Evolutionary conservation across 2,797 vertebrate species (phyloP).

Genomic region (Acropternis orthonyx): DNA sequence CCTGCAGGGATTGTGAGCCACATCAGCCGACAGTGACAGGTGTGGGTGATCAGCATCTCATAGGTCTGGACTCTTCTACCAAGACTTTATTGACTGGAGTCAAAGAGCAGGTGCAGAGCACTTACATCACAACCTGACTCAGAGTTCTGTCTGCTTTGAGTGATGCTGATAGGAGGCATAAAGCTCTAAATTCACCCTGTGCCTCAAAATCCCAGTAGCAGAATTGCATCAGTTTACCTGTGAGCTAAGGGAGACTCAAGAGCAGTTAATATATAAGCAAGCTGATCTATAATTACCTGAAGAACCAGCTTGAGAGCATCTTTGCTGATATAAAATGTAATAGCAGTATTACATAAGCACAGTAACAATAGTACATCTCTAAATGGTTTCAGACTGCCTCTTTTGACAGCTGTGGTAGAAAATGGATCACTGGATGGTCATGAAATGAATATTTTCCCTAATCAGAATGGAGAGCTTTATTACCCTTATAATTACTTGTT

Average conservation of each 20-base stretch:
- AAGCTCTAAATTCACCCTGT: background rate
- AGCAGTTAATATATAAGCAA: background rate
- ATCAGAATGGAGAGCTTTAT: slow-evolving; percentile 71
- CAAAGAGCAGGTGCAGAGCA: background rate
- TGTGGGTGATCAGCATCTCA: background rate
- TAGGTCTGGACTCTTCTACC: background rate
- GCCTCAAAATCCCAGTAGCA: background rate
- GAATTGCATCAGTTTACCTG: background rate
- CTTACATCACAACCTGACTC: background rate
- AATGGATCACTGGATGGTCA: slow-evolving; percentile 61
- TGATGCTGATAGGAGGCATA: background rate
- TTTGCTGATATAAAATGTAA: slow-evolving; percentile 16
- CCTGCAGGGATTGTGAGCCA: background rate
- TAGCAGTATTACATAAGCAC: background rate
- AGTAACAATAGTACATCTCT: background rate
- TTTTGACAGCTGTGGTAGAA: slow-evolving; percentile 60
- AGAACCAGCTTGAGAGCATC: background rate
- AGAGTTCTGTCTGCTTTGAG: background rate
- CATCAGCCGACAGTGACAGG: background rate
- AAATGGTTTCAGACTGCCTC: slow-evolving; percentile 34
- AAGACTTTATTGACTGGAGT: background rate
- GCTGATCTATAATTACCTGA: background rate
- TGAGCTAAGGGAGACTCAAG: background rate
- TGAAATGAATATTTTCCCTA: slow-evolving; percentile 68
- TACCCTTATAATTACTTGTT: slow-evolving; percentile 74